Evolutionary conservation across 2,113 vertebrate species (phyloP).

Genomic region (Cyphomyrus plagiostoma): DNA sequence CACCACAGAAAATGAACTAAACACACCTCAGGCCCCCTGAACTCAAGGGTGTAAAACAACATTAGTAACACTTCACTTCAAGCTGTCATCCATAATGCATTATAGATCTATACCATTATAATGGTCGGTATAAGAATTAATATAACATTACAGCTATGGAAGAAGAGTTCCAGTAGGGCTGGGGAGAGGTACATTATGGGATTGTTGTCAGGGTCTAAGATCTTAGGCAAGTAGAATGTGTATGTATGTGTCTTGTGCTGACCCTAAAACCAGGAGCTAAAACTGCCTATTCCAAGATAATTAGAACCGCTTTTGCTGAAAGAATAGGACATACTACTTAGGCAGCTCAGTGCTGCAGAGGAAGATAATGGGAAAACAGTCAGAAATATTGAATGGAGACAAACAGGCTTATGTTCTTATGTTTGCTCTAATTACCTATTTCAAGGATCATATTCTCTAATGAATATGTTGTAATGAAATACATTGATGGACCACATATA

Average conservation of each 20-base stretch:
- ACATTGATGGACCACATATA: neutral
- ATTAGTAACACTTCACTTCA: neutral
- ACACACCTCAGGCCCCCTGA: neutral
- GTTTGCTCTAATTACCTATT: neutral
- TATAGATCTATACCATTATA: neutral
- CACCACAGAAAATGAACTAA: neutral
- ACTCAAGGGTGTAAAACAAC: neutral
- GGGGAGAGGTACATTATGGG: neutral
- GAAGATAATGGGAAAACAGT: neutral
- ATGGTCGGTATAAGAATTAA: neutral
- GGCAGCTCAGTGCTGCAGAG: neutral
- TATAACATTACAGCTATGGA: neutral
- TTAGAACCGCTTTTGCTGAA: neutral
- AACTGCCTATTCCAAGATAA: neutral
- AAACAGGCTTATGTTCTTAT: neutral
- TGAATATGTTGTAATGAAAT: neutral
- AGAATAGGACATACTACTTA: neutral
- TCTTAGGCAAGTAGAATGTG: neutral
- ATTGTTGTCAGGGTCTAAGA: neutral
- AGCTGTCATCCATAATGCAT: neutral
- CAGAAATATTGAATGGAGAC: neutral
- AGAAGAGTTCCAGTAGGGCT: neutral
- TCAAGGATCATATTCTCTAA: neutral
- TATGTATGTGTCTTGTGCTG: neutral
- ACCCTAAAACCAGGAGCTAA: neutral